Conservation (phyloP, 2,888 invertebrate genomes). For the Rutpela maculata region DNA sequence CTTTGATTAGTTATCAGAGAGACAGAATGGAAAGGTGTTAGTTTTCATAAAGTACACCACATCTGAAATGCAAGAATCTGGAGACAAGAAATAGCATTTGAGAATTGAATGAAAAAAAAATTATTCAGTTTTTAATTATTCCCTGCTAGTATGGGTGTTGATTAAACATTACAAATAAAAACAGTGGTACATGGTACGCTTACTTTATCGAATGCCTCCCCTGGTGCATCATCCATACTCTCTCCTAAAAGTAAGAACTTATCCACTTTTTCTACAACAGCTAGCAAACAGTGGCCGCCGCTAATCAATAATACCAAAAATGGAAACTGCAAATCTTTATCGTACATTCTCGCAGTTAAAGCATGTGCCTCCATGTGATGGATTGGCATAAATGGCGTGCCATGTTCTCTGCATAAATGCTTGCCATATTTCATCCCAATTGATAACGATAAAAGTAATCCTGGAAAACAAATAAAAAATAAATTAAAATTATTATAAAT, state of each 20-base stretch:
- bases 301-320: conserved; percentile 93
- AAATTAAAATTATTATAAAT: background rate
- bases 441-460: conserved; percentile 85
- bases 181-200: background rate
- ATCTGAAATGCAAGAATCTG: too few relatives aligned
- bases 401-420: conserved; percentile 79
- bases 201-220: conserved; percentile 95
- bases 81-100: too few relatives aligned
- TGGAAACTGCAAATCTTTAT: conserved; percentile 85
- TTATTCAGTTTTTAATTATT: too few relatives aligned
- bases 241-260: conserved; percentile 89
- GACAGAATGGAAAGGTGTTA: too few relatives aligned
- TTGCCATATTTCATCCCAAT: conserved; percentile 91
- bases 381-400: conserved; percentile 93
- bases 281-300: conserved; percentile 93
- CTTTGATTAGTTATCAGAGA: too few relatives aligned
- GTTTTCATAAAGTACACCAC: too few relatives aligned
- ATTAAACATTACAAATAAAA: background rate
- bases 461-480: conserved; percentile 68
- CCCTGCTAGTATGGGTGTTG: background rate
- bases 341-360: conserved; percentile 87
- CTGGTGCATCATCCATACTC: conserved; percentile 90
- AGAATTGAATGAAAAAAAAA: too few relatives aligned
- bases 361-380: conserved; percentile 99
- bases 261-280: conserved; percentile 83